Evolutionary conservation across 1,140 invertebrate genomes (phyloP), one percentile per base, ranked within the genome.

Genomic region (Leptinotarsa defecta): DNA sequence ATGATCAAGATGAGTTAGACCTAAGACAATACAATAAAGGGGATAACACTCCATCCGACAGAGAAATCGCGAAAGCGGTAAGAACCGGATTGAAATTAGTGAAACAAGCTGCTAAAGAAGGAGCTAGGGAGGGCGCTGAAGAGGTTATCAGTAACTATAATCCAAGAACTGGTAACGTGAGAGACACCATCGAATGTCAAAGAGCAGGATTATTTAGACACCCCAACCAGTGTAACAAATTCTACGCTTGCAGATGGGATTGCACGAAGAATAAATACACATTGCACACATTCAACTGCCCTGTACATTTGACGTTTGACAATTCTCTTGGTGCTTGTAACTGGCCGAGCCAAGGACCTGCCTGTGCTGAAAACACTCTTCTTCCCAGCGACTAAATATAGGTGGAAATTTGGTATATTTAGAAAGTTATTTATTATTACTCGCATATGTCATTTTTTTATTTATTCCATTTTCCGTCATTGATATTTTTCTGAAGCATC

Each of bases 181-280:
- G 43, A n/a, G 90, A 90, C n/a, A 88, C 87, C 2, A 77, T 89
- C 4, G 90, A 93, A 34, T 95, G 94, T 82, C 90, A 93, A 75
- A 87, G 94, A 81, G 89, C 93, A 6, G 94, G 94, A 81, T 87
- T 95, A 1, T 95, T 95, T 87, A 88, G 93, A 82, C 94, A 95
- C 83, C 94, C 94, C 0, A 91, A 91, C 71, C 89, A 92, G 74
- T 95, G 94, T 82, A 94, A 94, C 81, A 94, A 95, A 82, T 95
- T 95, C 87, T 95, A 95, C 81, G 90, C 93, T 48, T 95, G 94
- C 83, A 90, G 92, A 82, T 95, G 92, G 92, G 94, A 95, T 81
- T 89, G 91, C 75, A 92, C 90, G 85, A 92, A 94, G 77, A 91
- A 94, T 76, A 90, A 89, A 77, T 95, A 91, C 83, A 94, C 93